These are phyloP conservation scores for Rapana venosa DNA, from an alignment of 2,888 invertebrate species.

Conservation along the genomic window DNA sequence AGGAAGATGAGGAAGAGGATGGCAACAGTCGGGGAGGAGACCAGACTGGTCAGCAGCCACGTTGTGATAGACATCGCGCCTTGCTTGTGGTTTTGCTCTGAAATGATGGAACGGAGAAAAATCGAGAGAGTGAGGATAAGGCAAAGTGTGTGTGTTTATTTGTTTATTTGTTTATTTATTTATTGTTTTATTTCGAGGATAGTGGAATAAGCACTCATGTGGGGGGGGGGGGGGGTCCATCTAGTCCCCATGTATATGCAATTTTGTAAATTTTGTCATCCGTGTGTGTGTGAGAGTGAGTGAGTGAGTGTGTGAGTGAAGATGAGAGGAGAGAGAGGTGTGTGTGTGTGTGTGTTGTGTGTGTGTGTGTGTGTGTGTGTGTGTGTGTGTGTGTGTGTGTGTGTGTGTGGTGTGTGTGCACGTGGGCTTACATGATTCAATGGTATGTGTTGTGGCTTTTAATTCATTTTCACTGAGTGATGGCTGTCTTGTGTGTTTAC, in stretches of 20 bases:
- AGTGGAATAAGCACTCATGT: no score
- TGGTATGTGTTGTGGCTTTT: no score
- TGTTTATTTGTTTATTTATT: no score
- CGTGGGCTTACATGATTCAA: neutral
- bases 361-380: slow-evolving; percentile 4
- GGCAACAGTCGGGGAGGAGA: neutral
- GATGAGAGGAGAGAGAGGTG: neutral
- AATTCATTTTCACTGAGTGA: no score
- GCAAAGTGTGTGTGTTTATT: neutral
- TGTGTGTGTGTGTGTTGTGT: neutral
- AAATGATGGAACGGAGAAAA: neutral
- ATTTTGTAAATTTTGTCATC: no score
- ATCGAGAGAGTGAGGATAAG: neutral
- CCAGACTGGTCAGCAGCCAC: neutral
- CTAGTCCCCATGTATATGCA: no score
- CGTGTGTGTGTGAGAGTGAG: neutral
- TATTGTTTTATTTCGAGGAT: no score
- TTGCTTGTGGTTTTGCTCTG: neutral
- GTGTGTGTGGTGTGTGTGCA: neutral
- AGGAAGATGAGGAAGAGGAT: neutral
- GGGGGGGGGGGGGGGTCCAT: no score
- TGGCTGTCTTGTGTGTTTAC: no score
- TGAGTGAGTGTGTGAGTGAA: slow-evolving; percentile 8
- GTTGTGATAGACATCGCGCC: neutral
- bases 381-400: slow-evolving; percentile 16